These are phyloP conservation scores for Nysson spinosus DNA, from an alignment of 2,888 invertebrate species.

Conservation along the genomic window DNA sequence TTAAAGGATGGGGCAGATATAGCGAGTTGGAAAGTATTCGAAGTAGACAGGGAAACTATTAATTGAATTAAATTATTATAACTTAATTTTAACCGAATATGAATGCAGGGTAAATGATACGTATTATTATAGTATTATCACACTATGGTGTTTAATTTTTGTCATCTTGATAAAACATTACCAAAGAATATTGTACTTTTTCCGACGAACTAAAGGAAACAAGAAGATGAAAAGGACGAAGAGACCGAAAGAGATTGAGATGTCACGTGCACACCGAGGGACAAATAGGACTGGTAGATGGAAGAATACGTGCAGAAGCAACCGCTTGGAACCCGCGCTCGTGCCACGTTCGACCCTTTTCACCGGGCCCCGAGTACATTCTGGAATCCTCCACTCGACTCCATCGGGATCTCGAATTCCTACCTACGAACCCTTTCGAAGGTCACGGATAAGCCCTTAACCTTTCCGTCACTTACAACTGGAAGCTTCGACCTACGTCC, in stretches of 20 bases:
- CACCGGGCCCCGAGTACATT: neutral
- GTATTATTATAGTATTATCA: no score
- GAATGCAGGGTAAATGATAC: no score
- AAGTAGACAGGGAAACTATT: no score
- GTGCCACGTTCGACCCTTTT: conserved; percentile 47
- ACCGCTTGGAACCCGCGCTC: conserved; percentile 47
- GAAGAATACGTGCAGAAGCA: conserved; percentile 41
- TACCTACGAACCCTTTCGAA: conserved; percentile 12
- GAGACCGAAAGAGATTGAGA: conserved; percentile 61
- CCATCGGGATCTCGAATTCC: conserved; percentile 40
- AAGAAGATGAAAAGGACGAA: neutral
- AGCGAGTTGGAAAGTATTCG: no score
- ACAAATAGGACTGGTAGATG: conserved; percentile 56
- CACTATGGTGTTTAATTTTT: no score
- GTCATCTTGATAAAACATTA: no score
- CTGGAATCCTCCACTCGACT: neutral
- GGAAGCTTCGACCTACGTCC: conserved; percentile 11
- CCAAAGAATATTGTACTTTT: no score
- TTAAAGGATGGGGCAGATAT: no score
- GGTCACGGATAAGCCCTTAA: conserved; percentile 43
- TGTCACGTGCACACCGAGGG: conserved; percentile 67
- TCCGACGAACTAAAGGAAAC: neutral
- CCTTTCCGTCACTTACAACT: conserved; percentile 34
- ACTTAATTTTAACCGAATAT: no score
- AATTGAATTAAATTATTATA: no score